phyloP scores from a whole-genome alignment of 2,888 invertebrate genomes.

The Hedychridium roseum region DNA sequence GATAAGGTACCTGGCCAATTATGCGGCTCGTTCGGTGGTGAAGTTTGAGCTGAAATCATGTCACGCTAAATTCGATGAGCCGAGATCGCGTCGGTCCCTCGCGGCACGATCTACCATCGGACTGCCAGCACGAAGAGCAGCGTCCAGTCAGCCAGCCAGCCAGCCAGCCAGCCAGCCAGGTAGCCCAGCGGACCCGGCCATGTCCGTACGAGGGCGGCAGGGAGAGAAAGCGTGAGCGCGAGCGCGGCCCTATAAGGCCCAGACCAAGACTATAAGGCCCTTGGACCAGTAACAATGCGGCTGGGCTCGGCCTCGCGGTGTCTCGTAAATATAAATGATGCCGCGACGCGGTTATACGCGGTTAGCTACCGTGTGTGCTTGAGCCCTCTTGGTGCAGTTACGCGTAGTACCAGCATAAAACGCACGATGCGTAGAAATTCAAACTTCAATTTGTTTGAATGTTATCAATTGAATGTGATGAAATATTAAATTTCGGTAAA shows the following conservation, averaged over 20 bases:
- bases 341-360: slow-evolving; percentile 58
- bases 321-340: slow-evolving; percentile 64
- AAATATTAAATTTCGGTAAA: too few relatives aligned
- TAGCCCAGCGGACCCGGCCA: slow-evolving; percentile 14
- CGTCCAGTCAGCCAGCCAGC: background rate
- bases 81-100: slow-evolving; percentile 36
- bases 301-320: slow-evolving; percentile 46
- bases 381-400: slow-evolving; percentile 26
- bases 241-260: slow-evolving; percentile 51
- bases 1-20: too few relatives aligned
- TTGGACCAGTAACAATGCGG: slow-evolving; percentile 54
- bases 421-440: slow-evolving; percentile 35
- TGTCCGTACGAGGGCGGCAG: too few relatives aligned
- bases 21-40: too few relatives aligned
- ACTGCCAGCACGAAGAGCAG: background rate
- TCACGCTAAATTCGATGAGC: slow-evolving; percentile 45
- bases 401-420: slow-evolving; percentile 41
- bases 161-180: slow-evolving; percentile 16
- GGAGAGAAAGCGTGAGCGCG: slow-evolving; percentile 37
- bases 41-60: too few relatives aligned
- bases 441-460: too few relatives aligned
- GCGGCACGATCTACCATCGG: slow-evolving; percentile 22
- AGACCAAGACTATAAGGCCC: slow-evolving; percentile 52
- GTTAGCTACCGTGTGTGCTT: slow-evolving; percentile 53
- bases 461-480: too few relatives aligned